phyloP scores from a whole-genome alignment of 2,797 vertebrate species.

The Neosilurus hyrtlii region DNA sequence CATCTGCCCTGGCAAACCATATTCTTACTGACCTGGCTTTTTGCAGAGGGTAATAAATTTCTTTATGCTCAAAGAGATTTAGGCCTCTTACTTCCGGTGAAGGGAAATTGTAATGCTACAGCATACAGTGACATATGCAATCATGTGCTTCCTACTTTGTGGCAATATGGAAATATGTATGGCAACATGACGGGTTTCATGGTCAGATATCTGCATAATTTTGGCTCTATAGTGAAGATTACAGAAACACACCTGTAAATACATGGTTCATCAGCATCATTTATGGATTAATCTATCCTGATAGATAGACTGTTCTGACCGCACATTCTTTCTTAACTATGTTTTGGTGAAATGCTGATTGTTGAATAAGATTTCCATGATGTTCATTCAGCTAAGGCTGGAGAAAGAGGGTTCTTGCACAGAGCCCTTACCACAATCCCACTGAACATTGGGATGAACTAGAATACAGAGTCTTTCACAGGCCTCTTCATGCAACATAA shows the following conservation, averaged over 20 bases:
- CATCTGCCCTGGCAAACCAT: not conserved
- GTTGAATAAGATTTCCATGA: no score
- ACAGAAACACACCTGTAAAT: no score
- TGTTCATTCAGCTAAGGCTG: not conserved
- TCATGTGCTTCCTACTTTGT: no score
- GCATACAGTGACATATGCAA: not conserved
- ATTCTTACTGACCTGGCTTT: not conserved
- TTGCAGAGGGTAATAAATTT: not conserved
- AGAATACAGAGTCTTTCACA: no score
- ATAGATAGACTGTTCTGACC: not conserved
- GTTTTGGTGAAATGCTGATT: no score
- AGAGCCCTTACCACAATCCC: not conserved
- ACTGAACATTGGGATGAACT: not conserved
- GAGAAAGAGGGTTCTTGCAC: not conserved
- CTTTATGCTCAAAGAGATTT: not conserved
- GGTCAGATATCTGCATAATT: no score
- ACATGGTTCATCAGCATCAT: not conserved
- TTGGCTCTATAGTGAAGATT: no score
- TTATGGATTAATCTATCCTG: not conserved
- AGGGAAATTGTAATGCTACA: not conserved
- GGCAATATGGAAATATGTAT: no score
- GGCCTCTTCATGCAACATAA: no score
- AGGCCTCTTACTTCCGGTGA: no score
- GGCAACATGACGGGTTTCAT: no score
- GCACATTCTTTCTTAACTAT: not conserved